phyloP scores from a whole-genome alignment of 2,113 vertebrate genomes.

The Oceanodroma tethys region DNA sequence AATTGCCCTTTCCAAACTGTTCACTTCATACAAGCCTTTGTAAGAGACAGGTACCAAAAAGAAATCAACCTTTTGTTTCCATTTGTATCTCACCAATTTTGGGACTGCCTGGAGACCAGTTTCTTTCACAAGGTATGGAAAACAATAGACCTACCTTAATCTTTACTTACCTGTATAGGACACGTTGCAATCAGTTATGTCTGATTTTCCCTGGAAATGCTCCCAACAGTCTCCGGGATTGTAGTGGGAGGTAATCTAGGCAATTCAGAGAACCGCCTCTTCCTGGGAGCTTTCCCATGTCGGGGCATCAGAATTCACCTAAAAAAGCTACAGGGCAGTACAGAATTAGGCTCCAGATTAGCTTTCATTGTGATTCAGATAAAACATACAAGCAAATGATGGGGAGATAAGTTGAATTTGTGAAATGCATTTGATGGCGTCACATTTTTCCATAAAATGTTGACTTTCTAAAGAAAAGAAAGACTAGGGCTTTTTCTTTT shows the following conservation, averaged over 20 bases:
- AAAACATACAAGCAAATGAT: background rate
- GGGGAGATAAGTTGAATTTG: background rate
- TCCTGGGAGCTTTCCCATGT: background rate
- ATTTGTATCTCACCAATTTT: background rate
- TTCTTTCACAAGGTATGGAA: background rate
- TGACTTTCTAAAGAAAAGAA: background rate
- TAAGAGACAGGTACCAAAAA: background rate
- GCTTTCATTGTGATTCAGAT: background rate
- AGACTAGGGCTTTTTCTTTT: background rate
- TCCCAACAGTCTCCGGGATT: background rate
- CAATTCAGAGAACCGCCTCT: background rate
- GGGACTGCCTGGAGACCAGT: background rate
- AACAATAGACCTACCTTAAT: background rate
- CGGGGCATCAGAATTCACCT: background rate
- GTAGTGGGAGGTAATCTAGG: background rate
- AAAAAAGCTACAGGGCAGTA: background rate
- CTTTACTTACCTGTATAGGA: background rate
- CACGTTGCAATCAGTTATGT: background rate
- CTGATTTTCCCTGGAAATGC: background rate
- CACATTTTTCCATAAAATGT: background rate
- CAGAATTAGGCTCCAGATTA: background rate
- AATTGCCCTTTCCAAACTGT: background rate
- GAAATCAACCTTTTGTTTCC: background rate
- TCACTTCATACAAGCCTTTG: background rate
- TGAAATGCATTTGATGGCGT: background rate